Base-by-base conservation (phyloP, 2,888 invertebrate species). In the Serripes groenlandicus region DNA sequence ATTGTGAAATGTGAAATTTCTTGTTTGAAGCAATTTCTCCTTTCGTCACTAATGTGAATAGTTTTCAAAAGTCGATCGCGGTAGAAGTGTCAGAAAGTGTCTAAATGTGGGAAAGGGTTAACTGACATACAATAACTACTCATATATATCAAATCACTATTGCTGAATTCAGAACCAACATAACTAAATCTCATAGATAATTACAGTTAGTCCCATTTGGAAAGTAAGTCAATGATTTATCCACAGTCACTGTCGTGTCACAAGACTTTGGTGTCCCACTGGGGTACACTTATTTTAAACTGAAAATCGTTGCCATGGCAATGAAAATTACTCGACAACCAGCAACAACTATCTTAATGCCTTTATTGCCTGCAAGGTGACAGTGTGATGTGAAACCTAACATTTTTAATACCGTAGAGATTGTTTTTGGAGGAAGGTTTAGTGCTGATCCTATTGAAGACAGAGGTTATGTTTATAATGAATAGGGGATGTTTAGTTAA, bases 291-390 rank as follows among this genome's bases (percentile, higher is more conserved):
- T 72, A 68, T 66, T 76, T 81, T 71, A 71, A 76, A 76, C 75
- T 75, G 58, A 74, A 79, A 77, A 69, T 68, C 42, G 81, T 81
- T 81, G 62, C 81, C 75, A 77, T 77, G 64, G 77, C 54, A 34
- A 81, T 68, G 62, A 74, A 71, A 77, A 77, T 74, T 54, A 70
- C 77, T 74, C 30, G 54, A 54, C 73, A 77, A 42, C 49, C 73
- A 42, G 76, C 74, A 78, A 81, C 62, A 81, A 69, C 71, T 56
- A 62, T 81, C 77, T 78, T 70, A 77, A 78, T 81, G 69, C 69
- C 35, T 81, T 77, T 77, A 75, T 77, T 74, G 81, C 81, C 77
- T 81, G 73, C 35, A 54, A 76, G 77, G 81, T 78, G 81, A 75
- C 80, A 71, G 75, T 35, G 52, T 75, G 70, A 71, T 64, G 66